phyloP scores from a whole-genome alignment of 2,113 vertebrate genomes.

The Entelurus aequoreus region DNA sequence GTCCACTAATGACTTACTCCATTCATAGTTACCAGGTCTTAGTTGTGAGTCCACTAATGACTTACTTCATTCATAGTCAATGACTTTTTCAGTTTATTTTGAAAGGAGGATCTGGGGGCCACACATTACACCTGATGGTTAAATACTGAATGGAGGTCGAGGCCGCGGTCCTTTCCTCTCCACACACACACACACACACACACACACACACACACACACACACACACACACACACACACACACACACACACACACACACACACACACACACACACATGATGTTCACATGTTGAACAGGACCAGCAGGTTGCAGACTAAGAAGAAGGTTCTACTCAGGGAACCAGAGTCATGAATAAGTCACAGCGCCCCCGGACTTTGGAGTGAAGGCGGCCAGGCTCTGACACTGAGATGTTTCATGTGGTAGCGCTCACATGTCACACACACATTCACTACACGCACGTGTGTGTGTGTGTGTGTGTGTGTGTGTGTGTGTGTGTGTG shows the following conservation, averaged over 20 bases:
- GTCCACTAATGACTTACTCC: no score
- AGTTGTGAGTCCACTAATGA: no score
- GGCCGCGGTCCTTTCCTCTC: constrained; percentile 25
- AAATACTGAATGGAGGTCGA: no score
- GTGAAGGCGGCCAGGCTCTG: constrained; percentile 64
- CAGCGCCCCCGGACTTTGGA: constrained; percentile 68
- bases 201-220: constrained; percentile 40
- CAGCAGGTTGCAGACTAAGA: constrained; percentile 34
- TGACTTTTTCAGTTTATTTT: no score
- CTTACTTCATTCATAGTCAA: no score
- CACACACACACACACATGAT: constrained; percentile 59
- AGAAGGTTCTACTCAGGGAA: constrained; percentile 22
- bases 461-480: constrained; percentile 32
- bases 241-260: constrained; percentile 34
- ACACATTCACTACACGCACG: constrained; percentile 59
- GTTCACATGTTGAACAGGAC: constrained; percentile 74
- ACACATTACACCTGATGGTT: no score
- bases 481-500: constrained; percentile 24
- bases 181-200: constrained; percentile 32
- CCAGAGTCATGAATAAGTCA: constrained; percentile 74
- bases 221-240: constrained; percentile 51
- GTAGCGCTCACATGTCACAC: constrained; percentile 56
- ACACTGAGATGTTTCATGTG: constrained; percentile 67
- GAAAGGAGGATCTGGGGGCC: no score
- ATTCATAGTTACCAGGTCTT: no score